Conservation (phyloP, 2,797 vertebrate species). For the Nannoperca australis region DNA sequence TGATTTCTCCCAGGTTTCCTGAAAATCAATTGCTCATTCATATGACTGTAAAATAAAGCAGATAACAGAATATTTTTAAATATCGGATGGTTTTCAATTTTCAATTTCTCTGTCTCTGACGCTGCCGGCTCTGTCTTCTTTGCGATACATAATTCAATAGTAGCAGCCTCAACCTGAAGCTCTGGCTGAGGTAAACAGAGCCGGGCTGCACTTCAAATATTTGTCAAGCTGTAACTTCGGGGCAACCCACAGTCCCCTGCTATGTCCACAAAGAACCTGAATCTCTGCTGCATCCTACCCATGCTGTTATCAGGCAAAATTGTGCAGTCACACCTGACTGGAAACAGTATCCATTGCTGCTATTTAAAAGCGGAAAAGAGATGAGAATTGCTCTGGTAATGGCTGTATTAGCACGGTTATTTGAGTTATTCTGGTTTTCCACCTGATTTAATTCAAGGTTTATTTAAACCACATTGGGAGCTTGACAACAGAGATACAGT, state of each 20-base stretch:
- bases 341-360: constrained; percentile 33
- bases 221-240: constrained; percentile 65
- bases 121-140: constrained; percentile 19
- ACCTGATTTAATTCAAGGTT: constrained; percentile 28
- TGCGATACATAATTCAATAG: constrained; percentile 57
- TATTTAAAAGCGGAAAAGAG: constrained; percentile 23
- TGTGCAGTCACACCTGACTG: constrained; percentile 38
- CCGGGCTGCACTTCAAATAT: constrained; percentile 78
- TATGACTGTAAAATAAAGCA: constrained; percentile 31
- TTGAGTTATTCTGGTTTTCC: not conserved
- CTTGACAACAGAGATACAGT: not conserved
- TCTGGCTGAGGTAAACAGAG: constrained; percentile 68
- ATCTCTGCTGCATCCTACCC: constrained; percentile 28
- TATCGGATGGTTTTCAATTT: constrained; percentile 16
- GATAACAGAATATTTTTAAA: constrained; percentile 17
- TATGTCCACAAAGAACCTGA: constrained; percentile 67
- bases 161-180: constrained; percentile 37
- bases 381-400: constrained; percentile 8
- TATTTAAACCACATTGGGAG: constrained; percentile 41
- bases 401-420: not conserved
- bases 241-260: constrained; percentile 66
- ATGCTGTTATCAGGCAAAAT: constrained; percentile 45
- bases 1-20: constrained; percentile 34
- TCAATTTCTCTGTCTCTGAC: constrained; percentile 6
- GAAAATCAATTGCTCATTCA: constrained; percentile 32